Evolutionary conservation across 1,140 invertebrate genomes (phyloP).

Genomic region (Acromyrmex echinatior): DNA sequence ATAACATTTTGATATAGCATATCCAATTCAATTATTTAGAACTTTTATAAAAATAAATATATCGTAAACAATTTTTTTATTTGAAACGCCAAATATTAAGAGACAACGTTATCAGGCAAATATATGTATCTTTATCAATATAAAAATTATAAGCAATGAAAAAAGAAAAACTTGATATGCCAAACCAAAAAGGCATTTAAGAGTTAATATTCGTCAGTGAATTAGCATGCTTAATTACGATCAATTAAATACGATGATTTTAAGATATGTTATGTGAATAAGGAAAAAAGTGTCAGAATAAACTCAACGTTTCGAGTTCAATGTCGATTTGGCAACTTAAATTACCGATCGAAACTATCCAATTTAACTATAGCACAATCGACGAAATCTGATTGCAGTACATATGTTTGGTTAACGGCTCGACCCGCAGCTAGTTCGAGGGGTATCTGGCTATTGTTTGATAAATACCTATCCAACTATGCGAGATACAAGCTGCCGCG

Average conservation of each 20-base stretch:
- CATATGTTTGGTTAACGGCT: conserved; percentile 50
- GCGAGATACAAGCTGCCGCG: conserved; percentile 44
- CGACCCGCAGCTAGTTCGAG: conserved; percentile 40
- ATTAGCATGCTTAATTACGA: neutral
- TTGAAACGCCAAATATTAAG: no score
- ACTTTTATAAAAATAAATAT: no score
- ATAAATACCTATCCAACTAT: conserved; percentile 63
- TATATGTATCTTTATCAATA: no score
- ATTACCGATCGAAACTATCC: conserved; percentile 35
- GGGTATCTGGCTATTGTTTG: conserved; percentile 52
- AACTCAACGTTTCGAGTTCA: neutral
- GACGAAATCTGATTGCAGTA: conserved; percentile 51
- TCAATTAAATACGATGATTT: neutral
- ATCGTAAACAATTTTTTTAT: no score
- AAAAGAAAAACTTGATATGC: no score
- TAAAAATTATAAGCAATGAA: no score
- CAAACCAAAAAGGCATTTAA: no score
- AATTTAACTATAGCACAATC: conserved; percentile 36
- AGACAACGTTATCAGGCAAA: no score
- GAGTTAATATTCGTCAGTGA: neutral
- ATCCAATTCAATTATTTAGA: no score
- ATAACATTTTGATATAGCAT: no score
- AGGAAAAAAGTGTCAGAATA: neutral
- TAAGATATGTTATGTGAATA: neutral
- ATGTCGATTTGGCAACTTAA: conserved; percentile 33